Percentiles rank a stretch among this genome's conserved stretches.
Evolutionary conservation across 2,113 vertebrate species (phyloP).

Genomic region (Forbesichthys agassizii): DNA sequence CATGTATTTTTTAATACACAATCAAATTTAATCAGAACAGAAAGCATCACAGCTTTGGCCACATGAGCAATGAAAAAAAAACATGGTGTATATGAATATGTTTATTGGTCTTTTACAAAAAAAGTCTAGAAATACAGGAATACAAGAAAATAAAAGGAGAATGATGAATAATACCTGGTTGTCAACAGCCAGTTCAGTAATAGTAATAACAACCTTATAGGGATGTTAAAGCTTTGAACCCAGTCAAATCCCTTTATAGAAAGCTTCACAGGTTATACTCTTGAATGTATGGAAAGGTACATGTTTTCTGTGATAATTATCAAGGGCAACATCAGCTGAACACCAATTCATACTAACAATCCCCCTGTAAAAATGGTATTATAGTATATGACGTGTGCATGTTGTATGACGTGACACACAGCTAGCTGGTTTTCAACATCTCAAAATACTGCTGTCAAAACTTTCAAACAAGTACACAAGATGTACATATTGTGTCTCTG

Average conservation of each 20-base stretch:
- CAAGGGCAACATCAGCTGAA: background rate
- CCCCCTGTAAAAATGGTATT: background rate
- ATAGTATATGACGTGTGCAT: background rate
- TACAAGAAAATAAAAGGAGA: conserved; percentile 12
- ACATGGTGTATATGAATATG: conserved; percentile 16
- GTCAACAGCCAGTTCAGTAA: conserved; percentile 23
- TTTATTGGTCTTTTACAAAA: conserved; percentile 30
- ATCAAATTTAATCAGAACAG: too few species aligned
- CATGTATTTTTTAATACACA: too few species aligned
- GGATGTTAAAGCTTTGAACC: conserved; percentile 26
- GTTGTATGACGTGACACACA: conserved; percentile 2
- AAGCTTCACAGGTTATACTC: background rate
- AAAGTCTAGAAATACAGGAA: conserved; percentile 21
- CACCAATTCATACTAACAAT: conserved; percentile 1
- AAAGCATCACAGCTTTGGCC: background rate
- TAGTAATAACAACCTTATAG: conserved; percentile 9
- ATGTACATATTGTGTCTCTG: background rate
- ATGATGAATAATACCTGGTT: conserved; percentile 14
- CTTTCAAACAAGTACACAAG: background rate
- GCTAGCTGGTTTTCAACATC: conserved; percentile 5
- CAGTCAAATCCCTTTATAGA: conserved; percentile 7
- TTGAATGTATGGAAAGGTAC: background rate
- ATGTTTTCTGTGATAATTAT: background rate
- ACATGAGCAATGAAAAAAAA: background rate
- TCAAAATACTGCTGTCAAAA: background rate